phyloP scores from a whole-genome alignment of 1,140 invertebrate genomes.

The Gonioctena quinquepunctata region DNA sequence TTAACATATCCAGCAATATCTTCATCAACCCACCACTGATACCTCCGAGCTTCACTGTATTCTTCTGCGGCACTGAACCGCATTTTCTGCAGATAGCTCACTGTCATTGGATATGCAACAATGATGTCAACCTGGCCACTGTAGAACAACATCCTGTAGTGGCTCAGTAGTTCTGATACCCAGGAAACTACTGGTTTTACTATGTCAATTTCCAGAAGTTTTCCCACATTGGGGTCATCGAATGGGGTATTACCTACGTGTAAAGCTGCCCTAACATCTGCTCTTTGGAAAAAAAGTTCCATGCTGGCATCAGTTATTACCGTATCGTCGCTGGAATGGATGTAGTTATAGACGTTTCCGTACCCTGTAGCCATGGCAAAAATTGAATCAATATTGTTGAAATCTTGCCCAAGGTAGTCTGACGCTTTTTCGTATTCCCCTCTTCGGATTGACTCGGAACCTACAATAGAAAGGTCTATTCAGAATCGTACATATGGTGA shows the following conservation, averaged over 20 bases:
- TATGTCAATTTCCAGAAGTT: conserved; percentile 73
- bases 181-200: conserved; percentile 79
- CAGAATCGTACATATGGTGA: background rate
- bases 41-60: conserved; percentile 64
- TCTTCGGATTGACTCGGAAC: conserved; percentile 59
- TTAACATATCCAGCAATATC: conserved; percentile 76
- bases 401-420: conserved; percentile 54
- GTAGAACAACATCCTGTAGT: conserved; percentile 73
- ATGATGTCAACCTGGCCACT: conserved; percentile 86
- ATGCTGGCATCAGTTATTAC: conserved; percentile 53
- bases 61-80: conserved; percentile 65
- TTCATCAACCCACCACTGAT: conserved; percentile 66
- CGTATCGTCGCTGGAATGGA: conserved; percentile 53
- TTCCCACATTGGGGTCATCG: conserved; percentile 62
- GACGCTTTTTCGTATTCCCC: conserved; percentile 65
- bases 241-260: conserved; percentile 59
- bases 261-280: conserved; percentile 59
- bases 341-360: conserved; percentile 19
- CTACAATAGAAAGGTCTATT: conserved; percentile 3
- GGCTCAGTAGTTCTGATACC: conserved; percentile 68
- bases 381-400: no score
- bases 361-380: conserved; percentile 51
- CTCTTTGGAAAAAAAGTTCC: conserved; percentile 61
- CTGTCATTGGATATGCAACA: conserved; percentile 76
- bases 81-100: conserved; percentile 68